These are phyloP conservation scores for Ctenodactylus gundi DNA, from an alignment of 2,113 vertebrate genomes.

Conservation along the genomic window DNA sequence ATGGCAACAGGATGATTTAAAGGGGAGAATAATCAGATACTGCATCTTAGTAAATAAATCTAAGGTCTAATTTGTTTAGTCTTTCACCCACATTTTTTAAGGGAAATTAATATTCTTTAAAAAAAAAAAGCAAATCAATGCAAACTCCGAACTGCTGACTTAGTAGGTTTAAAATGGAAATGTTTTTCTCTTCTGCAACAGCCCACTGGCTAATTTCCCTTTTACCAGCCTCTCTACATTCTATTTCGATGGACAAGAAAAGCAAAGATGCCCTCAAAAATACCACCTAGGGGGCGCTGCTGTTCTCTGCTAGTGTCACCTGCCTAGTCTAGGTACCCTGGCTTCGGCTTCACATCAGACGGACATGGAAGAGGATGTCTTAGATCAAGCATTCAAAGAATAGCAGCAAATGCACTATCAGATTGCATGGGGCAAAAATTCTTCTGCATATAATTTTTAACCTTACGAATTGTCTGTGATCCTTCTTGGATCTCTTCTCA, in stretches of 20 bases:
- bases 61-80: conserved; percentile 76
- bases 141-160: conserved; percentile 73
- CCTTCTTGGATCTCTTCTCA: background rate
- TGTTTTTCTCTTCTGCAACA: conserved; percentile 44
- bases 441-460: background rate
- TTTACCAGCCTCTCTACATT: background rate
- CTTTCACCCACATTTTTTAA: conserved; percentile 66
- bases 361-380: background rate
- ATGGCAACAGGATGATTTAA: conserved; percentile 79
- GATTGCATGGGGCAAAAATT: too few relatives aligned
- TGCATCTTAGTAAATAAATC: conserved; percentile 81
- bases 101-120: conserved; percentile 74
- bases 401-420: background rate
- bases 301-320: background rate
- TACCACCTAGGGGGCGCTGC: background rate
- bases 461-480: background rate
- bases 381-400: background rate
- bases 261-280: background rate
- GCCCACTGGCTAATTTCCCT: background rate
- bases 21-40: conserved; percentile 74
- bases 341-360: background rate
- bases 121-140: conserved; percentile 74
- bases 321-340: background rate
- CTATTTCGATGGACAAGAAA: background rate
- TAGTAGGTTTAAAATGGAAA: conserved; percentile 67